These are phyloP conservation scores for Microvelia longipes DNA, from an alignment of 1,140 invertebrate species.

Conservation along the genomic window DNA sequence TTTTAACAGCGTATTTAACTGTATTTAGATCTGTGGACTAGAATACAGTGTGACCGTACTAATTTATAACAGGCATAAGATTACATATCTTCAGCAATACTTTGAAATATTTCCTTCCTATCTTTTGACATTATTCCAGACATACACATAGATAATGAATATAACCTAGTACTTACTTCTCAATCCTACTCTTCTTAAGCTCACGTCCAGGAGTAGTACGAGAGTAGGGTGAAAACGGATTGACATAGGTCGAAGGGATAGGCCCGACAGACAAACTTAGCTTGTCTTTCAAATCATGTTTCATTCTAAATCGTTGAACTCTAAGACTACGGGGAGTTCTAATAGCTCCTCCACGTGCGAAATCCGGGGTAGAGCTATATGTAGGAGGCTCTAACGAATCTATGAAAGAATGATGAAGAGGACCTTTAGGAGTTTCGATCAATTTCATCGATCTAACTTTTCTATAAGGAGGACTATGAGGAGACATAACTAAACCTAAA, in stretches of 20 bases:
- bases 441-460: conserved; percentile 14
- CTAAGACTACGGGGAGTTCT: neutral
- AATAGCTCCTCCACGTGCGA: neutral
- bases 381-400: conserved; percentile 7
- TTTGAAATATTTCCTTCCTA: too few species aligned
- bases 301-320: neutral
- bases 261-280: neutral
- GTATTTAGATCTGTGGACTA: too few species aligned
- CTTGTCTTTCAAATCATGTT: conserved; percentile 6
- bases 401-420: neutral
- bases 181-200: conserved; percentile 4
- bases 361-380: conserved; percentile 10
- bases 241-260: conserved; percentile 1
- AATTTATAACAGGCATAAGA: too few species aligned
- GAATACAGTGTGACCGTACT: too few species aligned
- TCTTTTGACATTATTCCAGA: too few species aligned
- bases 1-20: too few species aligned
- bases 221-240: conserved; percentile 10
- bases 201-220: neutral
- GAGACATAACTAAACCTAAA: conserved; percentile 14
- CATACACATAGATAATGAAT: too few species aligned
- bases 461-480: conserved; percentile 14
- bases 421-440: conserved; percentile 8
- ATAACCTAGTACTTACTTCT: conserved; percentile 15
- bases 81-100: too few species aligned